Conservation (phyloP, 2,888 invertebrate genomes). For the Yponomeuta plumbellus region DNA sequence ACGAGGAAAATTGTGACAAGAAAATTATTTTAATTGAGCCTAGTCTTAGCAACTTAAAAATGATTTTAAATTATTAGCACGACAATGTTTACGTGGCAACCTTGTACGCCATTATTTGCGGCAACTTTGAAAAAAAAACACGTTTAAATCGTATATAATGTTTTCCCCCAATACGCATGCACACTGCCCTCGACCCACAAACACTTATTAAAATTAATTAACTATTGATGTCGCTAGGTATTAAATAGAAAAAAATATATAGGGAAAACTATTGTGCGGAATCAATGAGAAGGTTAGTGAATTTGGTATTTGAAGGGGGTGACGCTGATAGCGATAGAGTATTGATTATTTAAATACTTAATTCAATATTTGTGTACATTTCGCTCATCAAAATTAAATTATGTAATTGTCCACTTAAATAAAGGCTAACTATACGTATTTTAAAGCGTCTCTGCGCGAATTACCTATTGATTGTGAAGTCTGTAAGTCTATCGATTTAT, state of each 20-base stretch:
- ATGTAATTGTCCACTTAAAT: slow-evolving; percentile 8
- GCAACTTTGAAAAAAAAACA: slow-evolving; percentile 23
- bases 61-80: slow-evolving; percentile 50
- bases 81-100: slow-evolving; percentile 35
- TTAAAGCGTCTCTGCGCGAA: background rate
- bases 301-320: slow-evolving; percentile 49
- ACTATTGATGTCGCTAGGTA: slow-evolving; percentile 47
- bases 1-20: slow-evolving; percentile 52
- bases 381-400: slow-evolving; percentile 10
- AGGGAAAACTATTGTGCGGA: slow-evolving; percentile 42
- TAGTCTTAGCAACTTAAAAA: slow-evolving; percentile 73
- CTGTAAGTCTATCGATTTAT: background rate
- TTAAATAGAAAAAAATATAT: slow-evolving; percentile 35
- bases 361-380: slow-evolving; percentile 9
- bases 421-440: background rate
- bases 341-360: background rate
- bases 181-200: slow-evolving; percentile 35
- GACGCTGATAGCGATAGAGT: slow-evolving; percentile 12
- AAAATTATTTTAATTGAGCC: slow-evolving; percentile 68
- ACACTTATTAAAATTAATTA: slow-evolving; percentile 21
- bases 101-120: background rate
- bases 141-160: slow-evolving; percentile 34
- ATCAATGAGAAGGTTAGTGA: slow-evolving; percentile 74
- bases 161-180: slow-evolving; percentile 43
- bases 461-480: background rate